Evolutionary conservation across 2,113 vertebrate species (phyloP), one percentile per base, ranked within the genome.

Genomic region (Hirundichthys speculiger): DNA sequence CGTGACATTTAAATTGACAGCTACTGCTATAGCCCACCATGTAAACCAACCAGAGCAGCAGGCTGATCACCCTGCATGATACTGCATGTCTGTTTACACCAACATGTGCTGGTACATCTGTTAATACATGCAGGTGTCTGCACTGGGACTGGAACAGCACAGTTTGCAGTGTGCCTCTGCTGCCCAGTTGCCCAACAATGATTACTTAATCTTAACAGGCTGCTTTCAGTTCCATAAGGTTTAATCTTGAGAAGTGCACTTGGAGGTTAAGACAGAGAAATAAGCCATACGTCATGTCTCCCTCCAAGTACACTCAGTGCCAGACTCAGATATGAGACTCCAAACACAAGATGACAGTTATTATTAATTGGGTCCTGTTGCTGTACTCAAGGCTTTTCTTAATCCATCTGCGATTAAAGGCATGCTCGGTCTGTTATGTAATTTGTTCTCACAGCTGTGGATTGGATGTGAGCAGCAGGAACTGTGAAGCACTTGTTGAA

Each of bases 331-430:
- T 10, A 34, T 34, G 30, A 34, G 30, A 34, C 30, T 3, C 30
- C 30, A 34, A 34, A 34, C 24, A 2, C 10, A 48, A 61, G 30
- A 75, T 59, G 56, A 34, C 40, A 19, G 27, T 57, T 53, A 20
- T 57, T 53, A 20, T 22, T 65, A 52, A 39, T 41, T 45, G 22
- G 12, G 21, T 24, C 40, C 15, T 15, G 5, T 2, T 12, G 38
- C 59, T 21, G 40, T 46, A 45, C 70, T 67, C 48, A 0, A 60
- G 69, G 69, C 65, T 81, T 58, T 67, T 65, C 72, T 63, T 90
- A 86, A 88, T 86, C 84, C 83, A 58, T 13, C 25, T 7, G 6
- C 64, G 82, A 86, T 86, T 86, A 84, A 80, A 79, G 51, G 24
- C 41, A 39, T 40, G 30, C 45, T 58, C 34, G 75, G 50, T 49